Percentiles rank a stretch among this genome's conserved stretches.
phyloP scores from a whole-genome alignment of 2,797 vertebrate genomes.

The Sternotherus odoratus region DNA sequence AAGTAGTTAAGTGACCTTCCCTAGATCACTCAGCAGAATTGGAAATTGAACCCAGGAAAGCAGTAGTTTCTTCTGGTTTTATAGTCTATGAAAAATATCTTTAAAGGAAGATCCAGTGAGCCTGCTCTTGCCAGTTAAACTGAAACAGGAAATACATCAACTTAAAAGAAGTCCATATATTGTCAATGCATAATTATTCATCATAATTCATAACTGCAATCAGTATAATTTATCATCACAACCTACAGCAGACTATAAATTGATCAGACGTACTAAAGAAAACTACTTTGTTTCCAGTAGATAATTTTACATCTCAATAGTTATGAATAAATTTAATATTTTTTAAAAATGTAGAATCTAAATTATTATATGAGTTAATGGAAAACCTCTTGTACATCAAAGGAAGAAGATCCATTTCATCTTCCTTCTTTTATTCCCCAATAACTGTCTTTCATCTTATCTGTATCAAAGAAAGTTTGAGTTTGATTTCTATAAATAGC shows the following conservation, averaged over 20 bases:
- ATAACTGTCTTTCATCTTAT: not conserved
- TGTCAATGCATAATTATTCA: not conserved
- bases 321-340: slow-evolving; percentile 11
- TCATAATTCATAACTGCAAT: not conserved
- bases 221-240: not conserved
- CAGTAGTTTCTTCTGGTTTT: not conserved
- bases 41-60: not conserved
- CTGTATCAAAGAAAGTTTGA: slow-evolving; percentile 26
- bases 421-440: not conserved
- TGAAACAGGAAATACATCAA: not conserved
- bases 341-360: slow-evolving; percentile 21
- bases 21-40: not conserved
- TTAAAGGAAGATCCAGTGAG: not conserved
- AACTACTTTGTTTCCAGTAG: slow-evolving; percentile 3
- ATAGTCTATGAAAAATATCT: not conserved
- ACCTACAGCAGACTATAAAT: slow-evolving; percentile 9
- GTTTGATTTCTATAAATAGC: not conserved
- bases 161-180: not conserved
- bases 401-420: not conserved
- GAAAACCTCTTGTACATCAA: not conserved
- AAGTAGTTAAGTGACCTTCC: not conserved
- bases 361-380: not conserved
- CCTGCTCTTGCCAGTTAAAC: not conserved
- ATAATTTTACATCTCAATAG: not conserved
- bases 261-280: slow-evolving; percentile 1